phyloP scores from a whole-genome alignment of 2,797 vertebrate genomes.

The Varecia variegata region DNA sequence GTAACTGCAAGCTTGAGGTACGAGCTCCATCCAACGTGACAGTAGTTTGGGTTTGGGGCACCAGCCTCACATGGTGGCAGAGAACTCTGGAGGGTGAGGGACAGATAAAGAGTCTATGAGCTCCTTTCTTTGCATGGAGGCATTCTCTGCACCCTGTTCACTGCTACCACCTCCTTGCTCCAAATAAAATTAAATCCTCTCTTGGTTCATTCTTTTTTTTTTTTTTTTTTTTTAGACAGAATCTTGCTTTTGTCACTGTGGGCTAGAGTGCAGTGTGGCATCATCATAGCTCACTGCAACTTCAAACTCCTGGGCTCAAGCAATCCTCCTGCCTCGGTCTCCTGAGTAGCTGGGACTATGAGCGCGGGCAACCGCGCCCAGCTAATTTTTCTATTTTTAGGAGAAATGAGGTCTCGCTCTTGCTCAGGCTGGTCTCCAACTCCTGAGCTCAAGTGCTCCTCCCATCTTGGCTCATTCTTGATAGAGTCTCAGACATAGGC shows the following conservation, averaged over 20 bases:
- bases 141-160: background rate
- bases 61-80: background rate
- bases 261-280: no score
- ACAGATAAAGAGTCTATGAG: background rate
- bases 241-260: no score
- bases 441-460: background rate
- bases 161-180: background rate
- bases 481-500: background rate
- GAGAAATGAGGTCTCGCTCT: no score
- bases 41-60: background rate
- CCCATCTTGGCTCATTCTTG: background rate
- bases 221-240: background rate
- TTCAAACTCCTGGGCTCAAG: no score
- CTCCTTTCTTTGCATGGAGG: background rate
- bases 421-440: no score
- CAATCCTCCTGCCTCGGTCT: no score
- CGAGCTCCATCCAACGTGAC: no score
- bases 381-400: no score
- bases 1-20: background rate
- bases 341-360: no score
- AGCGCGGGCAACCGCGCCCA: no score
- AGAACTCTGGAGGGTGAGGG: background rate
- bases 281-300: no score
- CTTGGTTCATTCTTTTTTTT: accelerated
- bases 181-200: background rate